These are phyloP conservation scores for Gadopsis marmoratus DNA, from an alignment of 2,797 vertebrate genomes.

Conservation along the genomic window DNA sequence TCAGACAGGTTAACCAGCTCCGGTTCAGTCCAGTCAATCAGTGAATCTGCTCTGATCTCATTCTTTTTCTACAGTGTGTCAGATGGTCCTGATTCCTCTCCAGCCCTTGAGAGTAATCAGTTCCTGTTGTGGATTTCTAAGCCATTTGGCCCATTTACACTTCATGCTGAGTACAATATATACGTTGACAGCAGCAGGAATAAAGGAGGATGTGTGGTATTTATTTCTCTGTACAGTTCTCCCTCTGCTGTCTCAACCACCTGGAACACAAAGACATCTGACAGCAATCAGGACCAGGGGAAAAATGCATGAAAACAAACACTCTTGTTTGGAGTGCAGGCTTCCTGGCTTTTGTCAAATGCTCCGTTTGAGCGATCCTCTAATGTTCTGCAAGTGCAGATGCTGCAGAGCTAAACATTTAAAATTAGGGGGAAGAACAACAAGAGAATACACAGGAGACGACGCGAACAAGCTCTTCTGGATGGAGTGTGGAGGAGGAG, in stretches of 20 bases:
- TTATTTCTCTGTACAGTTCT: conserved; percentile 68
- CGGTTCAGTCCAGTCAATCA: background rate
- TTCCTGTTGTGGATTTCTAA: conserved; percentile 46
- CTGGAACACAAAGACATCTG: conserved; percentile 92
- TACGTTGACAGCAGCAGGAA: conserved; percentile 56
- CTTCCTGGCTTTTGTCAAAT: conserved; percentile 92
- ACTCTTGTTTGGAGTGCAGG: conserved; percentile 89
- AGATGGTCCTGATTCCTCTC: conserved; percentile 34
- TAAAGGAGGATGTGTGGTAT: conserved; percentile 57
- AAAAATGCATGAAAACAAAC: conserved; percentile 91
- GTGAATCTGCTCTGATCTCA: conserved; percentile 28
- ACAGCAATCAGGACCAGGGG: conserved; percentile 89
- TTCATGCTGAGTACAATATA: conserved; percentile 33
- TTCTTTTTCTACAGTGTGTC: conserved; percentile 20
- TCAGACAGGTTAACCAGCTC: background rate
- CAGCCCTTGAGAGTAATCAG: conserved; percentile 15
- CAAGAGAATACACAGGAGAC: conserved; percentile 7
- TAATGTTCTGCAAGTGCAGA: conserved; percentile 87
- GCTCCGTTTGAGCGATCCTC: conserved; percentile 86
- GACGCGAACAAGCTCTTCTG: conserved; percentile 8
- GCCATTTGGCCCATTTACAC: conserved; percentile 57
- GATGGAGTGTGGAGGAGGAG: background rate
- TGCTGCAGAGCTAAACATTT: conserved; percentile 52
- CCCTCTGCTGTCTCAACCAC: conserved; percentile 72
- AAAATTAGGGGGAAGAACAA: conserved; percentile 19